A percentile compares a stretch with the other conserved stretches of the same genome.
Conservation (phyloP, 2,888 invertebrate species). For the Elmis aenea region DNA sequence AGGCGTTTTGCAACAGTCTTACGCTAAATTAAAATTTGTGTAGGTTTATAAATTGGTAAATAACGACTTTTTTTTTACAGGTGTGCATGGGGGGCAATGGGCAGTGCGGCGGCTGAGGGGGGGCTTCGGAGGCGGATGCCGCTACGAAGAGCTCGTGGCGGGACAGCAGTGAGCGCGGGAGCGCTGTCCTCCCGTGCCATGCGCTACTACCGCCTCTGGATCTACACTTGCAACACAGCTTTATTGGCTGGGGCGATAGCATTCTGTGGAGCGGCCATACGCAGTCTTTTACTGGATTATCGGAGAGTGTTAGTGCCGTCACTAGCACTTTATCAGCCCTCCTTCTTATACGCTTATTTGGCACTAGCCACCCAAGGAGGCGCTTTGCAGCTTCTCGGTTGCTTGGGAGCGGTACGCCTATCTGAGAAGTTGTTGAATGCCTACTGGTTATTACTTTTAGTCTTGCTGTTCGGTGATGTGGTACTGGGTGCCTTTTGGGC, state of each 20-base stretch:
- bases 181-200: conserved; percentile 49
- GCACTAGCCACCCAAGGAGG: conserved; percentile 70
- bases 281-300: conserved; percentile 65
- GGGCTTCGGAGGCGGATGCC: conserved; percentile 48
- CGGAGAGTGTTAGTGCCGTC: conserved; percentile 68
- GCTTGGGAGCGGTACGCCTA: conserved; percentile 73
- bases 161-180: conserved; percentile 53
- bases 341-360: conserved; percentile 76
- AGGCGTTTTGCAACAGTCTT: too few relatives aligned
- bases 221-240: conserved; percentile 87
- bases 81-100: conserved; percentile 52
- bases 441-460: conserved; percentile 76
- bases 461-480: conserved; percentile 76
- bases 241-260: conserved; percentile 77
- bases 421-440: conserved; percentile 77
- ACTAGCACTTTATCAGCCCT: conserved; percentile 56
- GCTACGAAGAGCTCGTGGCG: conserved; percentile 50
- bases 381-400: conserved; percentile 68
- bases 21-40: too few relatives aligned
- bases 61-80: conserved; percentile 56
- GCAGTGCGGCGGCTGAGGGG: conserved; percentile 45
- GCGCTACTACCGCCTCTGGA: conserved; percentile 87
- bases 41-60: too few relatives aligned
- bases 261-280: conserved; percentile 71
- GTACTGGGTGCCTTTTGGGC: conserved; percentile 83